These are phyloP conservation scores for Philopedon plagiatum DNA, from an alignment of 2,888 invertebrate genomes.

Conservation along the genomic window DNA sequence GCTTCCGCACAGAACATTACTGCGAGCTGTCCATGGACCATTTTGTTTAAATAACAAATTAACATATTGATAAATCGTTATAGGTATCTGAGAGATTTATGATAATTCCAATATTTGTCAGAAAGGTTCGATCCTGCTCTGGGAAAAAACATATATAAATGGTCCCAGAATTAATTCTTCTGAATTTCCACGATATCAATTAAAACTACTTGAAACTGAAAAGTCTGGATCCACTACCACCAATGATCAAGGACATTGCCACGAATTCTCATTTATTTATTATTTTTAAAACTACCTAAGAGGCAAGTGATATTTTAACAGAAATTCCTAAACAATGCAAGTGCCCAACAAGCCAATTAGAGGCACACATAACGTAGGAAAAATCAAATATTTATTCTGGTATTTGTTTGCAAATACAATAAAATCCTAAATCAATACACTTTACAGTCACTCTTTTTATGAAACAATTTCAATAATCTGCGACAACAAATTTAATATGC, in stretches of 20 bases:
- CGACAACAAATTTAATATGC: constrained; percentile 12
- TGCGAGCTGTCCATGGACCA: constrained; percentile 40
- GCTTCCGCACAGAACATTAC: constrained; percentile 43
- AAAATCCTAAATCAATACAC: neutral
- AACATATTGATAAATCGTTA: constrained; percentile 42
- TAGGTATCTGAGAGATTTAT: constrained; percentile 36
- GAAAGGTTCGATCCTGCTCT: constrained; percentile 2
- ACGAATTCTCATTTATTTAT: too few relatives aligned
- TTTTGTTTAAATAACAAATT: constrained; percentile 44
- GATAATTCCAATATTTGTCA: constrained; percentile 33
- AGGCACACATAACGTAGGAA: too few relatives aligned
- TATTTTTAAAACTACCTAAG: too few relatives aligned
- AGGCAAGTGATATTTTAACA: too few relatives aligned
- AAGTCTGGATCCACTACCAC: too few relatives aligned
- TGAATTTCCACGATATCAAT: too few relatives aligned
- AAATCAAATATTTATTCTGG: neutral
- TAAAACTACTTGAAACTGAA: too few relatives aligned
- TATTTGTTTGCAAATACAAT: neutral
- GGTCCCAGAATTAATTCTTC: too few relatives aligned
- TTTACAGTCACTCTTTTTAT: neutral
- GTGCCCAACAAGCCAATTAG: too few relatives aligned
- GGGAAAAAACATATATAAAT: neutral
- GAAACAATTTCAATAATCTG: neutral
- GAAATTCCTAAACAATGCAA: too few relatives aligned
- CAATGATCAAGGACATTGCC: too few relatives aligned